phyloP scores from a whole-genome alignment of 1,140 invertebrate genomes.

The Bathynomus jamesi region DNA sequence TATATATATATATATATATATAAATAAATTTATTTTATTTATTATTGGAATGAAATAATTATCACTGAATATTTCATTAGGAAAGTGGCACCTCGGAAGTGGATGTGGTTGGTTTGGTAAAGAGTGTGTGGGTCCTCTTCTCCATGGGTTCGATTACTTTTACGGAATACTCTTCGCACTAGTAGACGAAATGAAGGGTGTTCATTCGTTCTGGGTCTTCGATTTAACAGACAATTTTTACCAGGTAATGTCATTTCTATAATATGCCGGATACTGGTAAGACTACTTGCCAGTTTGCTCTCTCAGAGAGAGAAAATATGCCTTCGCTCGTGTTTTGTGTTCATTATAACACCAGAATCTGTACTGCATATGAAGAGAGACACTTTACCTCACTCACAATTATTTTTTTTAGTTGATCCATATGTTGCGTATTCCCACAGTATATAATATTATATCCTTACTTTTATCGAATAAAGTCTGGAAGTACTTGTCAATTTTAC shows the following conservation, averaged over 20 bases:
- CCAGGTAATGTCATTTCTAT: neutral
- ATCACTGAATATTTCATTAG: too few relatives aligned
- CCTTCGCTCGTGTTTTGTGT: neutral
- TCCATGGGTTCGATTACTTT: constrained; percentile 49
- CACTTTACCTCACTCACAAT: neutral
- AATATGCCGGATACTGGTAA: neutral
- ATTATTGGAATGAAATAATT: too few relatives aligned
- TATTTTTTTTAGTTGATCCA: too few relatives aligned
- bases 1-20: neutral
- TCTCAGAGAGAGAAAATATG: neutral
- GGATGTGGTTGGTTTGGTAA: constrained; percentile 39
- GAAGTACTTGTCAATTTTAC: too few relatives aligned
- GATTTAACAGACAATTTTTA: neutral
- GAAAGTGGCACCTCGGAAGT: constrained; percentile 47
- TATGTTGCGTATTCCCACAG: too few relatives aligned
- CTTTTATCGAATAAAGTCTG: too few relatives aligned
- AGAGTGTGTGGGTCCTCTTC: constrained; percentile 43
- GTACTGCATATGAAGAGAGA: neutral
- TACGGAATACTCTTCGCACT: constrained; percentile 47
- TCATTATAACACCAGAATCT: neutral
- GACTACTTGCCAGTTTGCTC: neutral
- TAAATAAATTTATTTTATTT: too few relatives aligned
- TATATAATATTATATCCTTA: too few relatives aligned
- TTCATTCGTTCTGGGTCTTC: constrained; percentile 15
- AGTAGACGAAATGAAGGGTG: constrained; percentile 42